These are phyloP conservation scores for Machaerirhynchus nigripectus DNA, from an alignment of 2,113 vertebrate genomes.

Conservation along the genomic window DNA sequence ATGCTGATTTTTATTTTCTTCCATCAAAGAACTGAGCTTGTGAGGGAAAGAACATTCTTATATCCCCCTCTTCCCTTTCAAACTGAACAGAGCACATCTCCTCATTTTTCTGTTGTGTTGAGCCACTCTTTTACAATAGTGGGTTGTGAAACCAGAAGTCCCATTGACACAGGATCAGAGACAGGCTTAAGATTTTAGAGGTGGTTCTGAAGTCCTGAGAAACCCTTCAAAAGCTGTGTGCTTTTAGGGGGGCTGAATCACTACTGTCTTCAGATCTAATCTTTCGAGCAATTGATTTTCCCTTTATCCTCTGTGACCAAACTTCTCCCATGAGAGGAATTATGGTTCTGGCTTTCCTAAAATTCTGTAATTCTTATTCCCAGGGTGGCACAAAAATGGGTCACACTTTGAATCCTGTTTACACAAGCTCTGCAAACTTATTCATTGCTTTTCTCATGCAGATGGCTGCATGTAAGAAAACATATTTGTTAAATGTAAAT, in stretches of 20 bases:
- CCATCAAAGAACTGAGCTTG: background rate
- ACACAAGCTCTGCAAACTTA: background rate
- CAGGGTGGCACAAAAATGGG: background rate
- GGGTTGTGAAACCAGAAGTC: constrained; percentile 28
- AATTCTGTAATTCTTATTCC: constrained; percentile 3
- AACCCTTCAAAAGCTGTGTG: constrained; percentile 18
- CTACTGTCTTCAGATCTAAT: constrained; percentile 43
- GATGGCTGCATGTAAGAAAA: constrained; percentile 17
- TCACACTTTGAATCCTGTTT: constrained; percentile 10
- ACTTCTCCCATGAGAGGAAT: constrained; percentile 2
- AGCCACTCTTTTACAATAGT: background rate
- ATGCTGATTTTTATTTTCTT: constrained; percentile 11
- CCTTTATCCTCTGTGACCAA: constrained; percentile 31
- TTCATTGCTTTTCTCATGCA: background rate
- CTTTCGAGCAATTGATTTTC: constrained; percentile 47
- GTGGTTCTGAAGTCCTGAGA: constrained; percentile 49
- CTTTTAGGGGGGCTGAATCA: background rate
- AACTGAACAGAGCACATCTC: background rate
- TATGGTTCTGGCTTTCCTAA: background rate
- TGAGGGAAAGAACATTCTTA: background rate
- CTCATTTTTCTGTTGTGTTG: constrained; percentile 22
- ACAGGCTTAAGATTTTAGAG: constrained; percentile 29
- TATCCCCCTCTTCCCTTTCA: background rate
- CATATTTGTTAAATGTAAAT: constrained; percentile 45
- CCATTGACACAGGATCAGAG: constrained; percentile 28